Evolutionary conservation across 2,113 vertebrate species (phyloP), one percentile per base, ranked within the genome.

Genomic region (Cyprinodon variegatus): DNA sequence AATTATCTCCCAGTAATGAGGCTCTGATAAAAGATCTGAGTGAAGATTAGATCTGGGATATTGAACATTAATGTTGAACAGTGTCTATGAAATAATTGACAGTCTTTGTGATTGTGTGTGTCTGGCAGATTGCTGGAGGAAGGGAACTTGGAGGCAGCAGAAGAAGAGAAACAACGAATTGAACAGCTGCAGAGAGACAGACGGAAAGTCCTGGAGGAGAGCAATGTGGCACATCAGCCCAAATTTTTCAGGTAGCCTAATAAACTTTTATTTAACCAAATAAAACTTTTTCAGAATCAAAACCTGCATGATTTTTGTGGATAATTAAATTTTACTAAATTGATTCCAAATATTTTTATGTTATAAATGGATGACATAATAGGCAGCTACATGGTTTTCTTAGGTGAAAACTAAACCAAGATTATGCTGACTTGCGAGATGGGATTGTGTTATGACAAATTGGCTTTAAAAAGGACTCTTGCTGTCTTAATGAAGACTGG

Each of bases 161-260:
- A 98, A 88, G 83, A 92, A 61, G 95, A 98, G 72, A 99, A 99
- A 84, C 96, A 98, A 89, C 95, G 96, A 88, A 96, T 99, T 0
- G 98, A 99, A 82, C 95, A 97, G 88, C 94, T 97, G 10, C 98
- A 99, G 93, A 94, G 98, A 86, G 96, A 99, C 38, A 89, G 96
- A 77, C 92, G 96, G 64, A 94, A 94, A 80, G 90, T 95, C 89
- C 90, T 97, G 45, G 97, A 99, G 79, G 97, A 97, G 81, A 97
- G 93, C 79, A 93, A 91, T 9, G 40, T 93, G 78, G 92, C 94
- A 13, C 96, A 99, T 88, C 95, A 97, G 76, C 95, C 98, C 6
- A 93, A 94, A 72, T 99, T 98, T 92, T 99, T 99, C 95, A 96
- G 96, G 98, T 98, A 84, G 45, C 20, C 17, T 38, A 77, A 77